phyloP scores from a whole-genome alignment of 2,888 invertebrate species.

The Hermaeophaga mercurialis region DNA sequence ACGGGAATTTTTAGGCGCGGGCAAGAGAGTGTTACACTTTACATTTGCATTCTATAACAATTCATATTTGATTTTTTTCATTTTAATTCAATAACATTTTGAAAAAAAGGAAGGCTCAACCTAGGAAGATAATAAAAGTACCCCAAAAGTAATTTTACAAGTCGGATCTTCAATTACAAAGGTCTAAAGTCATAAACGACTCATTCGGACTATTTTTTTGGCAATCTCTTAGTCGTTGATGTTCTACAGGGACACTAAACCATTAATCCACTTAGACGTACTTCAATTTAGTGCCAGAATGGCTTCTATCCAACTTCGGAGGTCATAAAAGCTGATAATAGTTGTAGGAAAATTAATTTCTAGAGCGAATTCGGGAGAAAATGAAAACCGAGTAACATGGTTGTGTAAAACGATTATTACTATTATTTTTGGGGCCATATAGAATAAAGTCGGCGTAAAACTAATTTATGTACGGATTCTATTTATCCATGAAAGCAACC shows the following conservation, averaged over 20 bases:
- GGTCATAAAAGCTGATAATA: slow-evolving; percentile 31
- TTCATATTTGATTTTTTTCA: too few relatives aligned
- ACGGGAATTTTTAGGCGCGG: too few relatives aligned
- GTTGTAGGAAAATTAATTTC: slow-evolving; percentile 29
- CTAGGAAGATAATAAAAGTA: too few relatives aligned
- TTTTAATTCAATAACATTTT: too few relatives aligned
- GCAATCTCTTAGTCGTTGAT: not conserved
- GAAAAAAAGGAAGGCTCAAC: too few relatives aligned
- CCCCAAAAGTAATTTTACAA: not conserved
- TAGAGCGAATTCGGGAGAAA: slow-evolving; percentile 20
- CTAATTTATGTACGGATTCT: too few relatives aligned
- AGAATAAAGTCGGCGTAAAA: too few relatives aligned
- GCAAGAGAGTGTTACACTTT: too few relatives aligned
- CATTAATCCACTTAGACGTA: slow-evolving; percentile 13
- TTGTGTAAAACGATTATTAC: slow-evolving; percentile 11
- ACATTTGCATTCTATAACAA: too few relatives aligned
- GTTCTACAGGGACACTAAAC: slow-evolving; percentile 4
- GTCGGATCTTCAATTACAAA: not conserved
- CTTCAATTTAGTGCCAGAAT: slow-evolving; percentile 11
- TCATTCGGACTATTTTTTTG: not conserved
- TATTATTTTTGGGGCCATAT: too few relatives aligned
- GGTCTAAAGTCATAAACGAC: slow-evolving; percentile 1
- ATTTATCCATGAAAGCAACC: too few relatives aligned
- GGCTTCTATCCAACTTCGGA: slow-evolving; percentile 11
- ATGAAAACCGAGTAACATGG: slow-evolving; percentile 6